These are phyloP conservation scores for Lutraria rhynchaena DNA, from an alignment of 1,140 invertebrate genomes.

Conservation along the genomic window DNA sequence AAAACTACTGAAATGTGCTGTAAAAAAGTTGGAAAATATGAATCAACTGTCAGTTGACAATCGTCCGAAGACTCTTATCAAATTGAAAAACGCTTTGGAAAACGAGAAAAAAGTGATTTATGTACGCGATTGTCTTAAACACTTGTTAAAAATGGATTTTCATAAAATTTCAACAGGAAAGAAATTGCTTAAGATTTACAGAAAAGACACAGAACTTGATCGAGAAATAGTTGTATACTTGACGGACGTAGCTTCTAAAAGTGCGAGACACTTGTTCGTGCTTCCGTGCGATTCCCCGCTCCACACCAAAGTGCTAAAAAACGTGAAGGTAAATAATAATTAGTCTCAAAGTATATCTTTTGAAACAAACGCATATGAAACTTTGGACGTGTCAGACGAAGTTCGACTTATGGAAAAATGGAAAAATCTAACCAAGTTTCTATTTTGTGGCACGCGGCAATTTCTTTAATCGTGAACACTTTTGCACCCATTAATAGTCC, in stretches of 20 bases:
- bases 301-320: neutral
- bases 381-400: no score
- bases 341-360: no score
- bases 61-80: slow-evolving; percentile 22
- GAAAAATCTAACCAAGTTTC: no score
- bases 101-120: slow-evolving; percentile 1
- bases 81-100: slow-evolving; percentile 17
- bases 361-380: no score
- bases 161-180: neutral
- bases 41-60: neutral
- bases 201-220: slow-evolving; percentile 1
- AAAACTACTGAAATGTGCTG: neutral
- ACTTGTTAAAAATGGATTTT: neutral
- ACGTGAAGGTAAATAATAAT: slow-evolving; percentile 1
- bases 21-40: slow-evolving; percentile 12
- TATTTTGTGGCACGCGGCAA: no score
- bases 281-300: slow-evolving; percentile 10
- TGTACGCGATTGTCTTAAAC: neutral
- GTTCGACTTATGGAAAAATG: no score
- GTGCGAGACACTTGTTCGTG: neutral
- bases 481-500: no score
- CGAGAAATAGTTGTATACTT: neutral
- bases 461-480: no score
- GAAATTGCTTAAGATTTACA: neutral
- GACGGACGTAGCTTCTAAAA: neutral